Evolutionary conservation across 2,797 vertebrate species (phyloP).

Genomic region (Sarcoramphus papa): DNA sequence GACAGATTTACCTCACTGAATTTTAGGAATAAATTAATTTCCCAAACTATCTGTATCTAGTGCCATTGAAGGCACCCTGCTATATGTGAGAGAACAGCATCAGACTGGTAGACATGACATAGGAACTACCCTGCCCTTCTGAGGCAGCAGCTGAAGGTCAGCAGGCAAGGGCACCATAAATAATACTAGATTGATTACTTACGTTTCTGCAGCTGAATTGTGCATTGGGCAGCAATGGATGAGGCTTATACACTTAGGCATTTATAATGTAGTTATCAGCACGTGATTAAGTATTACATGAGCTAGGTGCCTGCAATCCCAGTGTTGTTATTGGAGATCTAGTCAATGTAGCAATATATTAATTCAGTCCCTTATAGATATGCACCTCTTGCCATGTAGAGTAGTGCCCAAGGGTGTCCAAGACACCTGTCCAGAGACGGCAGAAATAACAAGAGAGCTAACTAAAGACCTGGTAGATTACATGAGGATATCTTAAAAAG

Average conservation of each 20-base stretch:
- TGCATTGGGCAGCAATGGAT: background rate
- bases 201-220: background rate
- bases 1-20: background rate
- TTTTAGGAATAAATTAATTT: background rate
- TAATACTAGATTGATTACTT: background rate
- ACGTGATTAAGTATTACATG: background rate
- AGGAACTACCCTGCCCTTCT: background rate
- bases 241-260: background rate
- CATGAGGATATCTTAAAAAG: background rate
- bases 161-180: background rate
- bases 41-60: background rate
- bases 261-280: background rate
- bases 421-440: background rate
- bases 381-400: background rate
- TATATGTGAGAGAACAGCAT: background rate
- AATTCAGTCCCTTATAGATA: background rate
- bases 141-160: background rate
- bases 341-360: background rate
- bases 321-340: background rate
- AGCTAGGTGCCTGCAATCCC: background rate
- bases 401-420: background rate
- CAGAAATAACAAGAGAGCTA: background rate
- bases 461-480: background rate
- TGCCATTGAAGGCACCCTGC: background rate
- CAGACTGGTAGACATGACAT: background rate